Evolutionary conservation across 2,888 invertebrate species (phyloP), one percentile per base, ranked within the genome.

Genomic region (Limenitis camilla): DNA sequence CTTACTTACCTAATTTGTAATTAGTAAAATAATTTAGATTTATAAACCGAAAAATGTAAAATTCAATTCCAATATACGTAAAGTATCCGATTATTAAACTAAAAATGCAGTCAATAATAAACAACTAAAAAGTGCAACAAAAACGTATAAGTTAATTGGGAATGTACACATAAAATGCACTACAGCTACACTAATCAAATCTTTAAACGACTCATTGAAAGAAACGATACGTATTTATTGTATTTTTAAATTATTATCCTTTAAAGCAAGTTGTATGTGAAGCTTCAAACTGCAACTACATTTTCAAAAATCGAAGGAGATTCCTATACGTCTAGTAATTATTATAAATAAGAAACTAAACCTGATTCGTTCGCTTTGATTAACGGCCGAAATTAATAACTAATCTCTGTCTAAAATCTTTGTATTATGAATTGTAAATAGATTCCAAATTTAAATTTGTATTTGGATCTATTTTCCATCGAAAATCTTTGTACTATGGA

Each of bases 111-210:
- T 50, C 49, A 44, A 35, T n/a, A 35, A 36, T 36, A 44, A 46
- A 29, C 30, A 30, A 39, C 27, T 39, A 31, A 30, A 46, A 39
- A 8, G 46, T 38, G 39, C 31, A 19, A 44, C 39, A 50, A 44
- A 43, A 39, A 42, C 19, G 9, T 35, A 27, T 42, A 43, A 38
- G 28, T 40, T 33, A 50, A 46, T 47, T 46, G 69, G 79, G 79
- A 80, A 80, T 80, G 79, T 79, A 67, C 69, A 77, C 68, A 68
- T 67, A 74, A 76, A 74, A 76, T 72, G 72, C 73, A 63, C 71
- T 75, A 40, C 11, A 71, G 59, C 71, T 75, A 40, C 11, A 71
- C 59, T 19, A 19, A 60, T 60, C 39, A 63, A 40, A 46, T 68
- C 69, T n/a, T n/a, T 57, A 19, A 40, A 9, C 28, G n/a, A 33